Evolutionary conservation across 2,797 vertebrate genomes (phyloP).

Genomic region (Eidolon dupreanum): DNA sequence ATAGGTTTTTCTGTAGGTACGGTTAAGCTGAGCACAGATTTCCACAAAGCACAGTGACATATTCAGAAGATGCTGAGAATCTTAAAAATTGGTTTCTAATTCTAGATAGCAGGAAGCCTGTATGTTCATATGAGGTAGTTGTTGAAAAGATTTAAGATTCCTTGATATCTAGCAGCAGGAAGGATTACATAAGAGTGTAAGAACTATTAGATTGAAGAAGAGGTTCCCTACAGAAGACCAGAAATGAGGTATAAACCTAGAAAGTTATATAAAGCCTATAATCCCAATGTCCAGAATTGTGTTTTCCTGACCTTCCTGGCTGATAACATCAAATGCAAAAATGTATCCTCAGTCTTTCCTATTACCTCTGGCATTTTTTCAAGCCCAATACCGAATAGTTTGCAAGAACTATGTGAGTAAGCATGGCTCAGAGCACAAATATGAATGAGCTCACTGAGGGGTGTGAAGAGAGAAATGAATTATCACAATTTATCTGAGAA

Average conservation of each 20-base stretch:
- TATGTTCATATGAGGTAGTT: background rate
- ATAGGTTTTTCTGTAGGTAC: background rate
- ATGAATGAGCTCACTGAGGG: background rate
- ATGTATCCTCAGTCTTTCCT: background rate
- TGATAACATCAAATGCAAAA: background rate
- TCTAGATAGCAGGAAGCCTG: constrained; percentile 1
- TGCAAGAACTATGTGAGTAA: background rate
- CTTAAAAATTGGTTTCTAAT: constrained; percentile 54
- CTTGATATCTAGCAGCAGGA: background rate
- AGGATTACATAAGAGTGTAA: background rate
- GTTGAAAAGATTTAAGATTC: constrained; percentile 32
- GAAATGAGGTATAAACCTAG: background rate
- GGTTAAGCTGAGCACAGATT: constrained; percentile 2
- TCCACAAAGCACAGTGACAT: background rate
- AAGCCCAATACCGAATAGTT: background rate
- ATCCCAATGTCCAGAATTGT: background rate
- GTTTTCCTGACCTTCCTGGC: background rate
- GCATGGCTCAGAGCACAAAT: background rate
- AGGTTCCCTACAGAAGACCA: background rate
- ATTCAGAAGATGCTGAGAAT: constrained; percentile 17
- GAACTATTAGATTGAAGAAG: background rate
- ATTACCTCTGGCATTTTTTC: background rate
- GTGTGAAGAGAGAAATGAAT: constrained; percentile 23
- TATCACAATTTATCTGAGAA: background rate
- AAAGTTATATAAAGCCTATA: background rate